These are phyloP conservation scores for Drosophila albomicans DNA, from an alignment of 1,140 invertebrate species.

Conservation along the genomic window DNA sequence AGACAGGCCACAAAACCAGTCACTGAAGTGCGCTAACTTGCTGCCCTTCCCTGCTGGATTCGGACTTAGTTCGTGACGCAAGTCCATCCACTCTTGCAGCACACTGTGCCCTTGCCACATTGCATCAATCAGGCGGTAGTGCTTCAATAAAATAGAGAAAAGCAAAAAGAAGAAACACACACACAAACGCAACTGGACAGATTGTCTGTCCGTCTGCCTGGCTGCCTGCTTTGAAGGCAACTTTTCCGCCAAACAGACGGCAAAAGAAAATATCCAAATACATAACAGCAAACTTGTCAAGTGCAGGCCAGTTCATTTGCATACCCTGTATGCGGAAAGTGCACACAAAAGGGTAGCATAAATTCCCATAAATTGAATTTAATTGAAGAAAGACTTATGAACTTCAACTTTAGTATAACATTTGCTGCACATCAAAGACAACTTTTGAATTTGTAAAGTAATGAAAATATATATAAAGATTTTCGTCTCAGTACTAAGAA, in stretches of 20 bases:
- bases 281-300: conserved; percentile 55
- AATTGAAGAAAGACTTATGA: no score
- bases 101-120: conserved; percentile 55
- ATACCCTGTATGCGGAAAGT: not conserved
- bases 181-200: conserved; percentile 34
- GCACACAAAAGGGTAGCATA: not conserved
- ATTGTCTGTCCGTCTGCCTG: conserved; percentile 33
- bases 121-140: conserved; percentile 58
- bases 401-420: no score
- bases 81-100: conserved; percentile 38
- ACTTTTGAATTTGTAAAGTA: no score
- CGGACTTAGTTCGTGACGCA: conserved; percentile 46
- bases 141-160: conserved; percentile 37
- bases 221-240: conserved; percentile 6
- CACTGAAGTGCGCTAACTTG: conserved; percentile 3
- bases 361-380: no score
- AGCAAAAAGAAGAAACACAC: conserved; percentile 33
- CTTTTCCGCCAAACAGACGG: conserved; percentile 1
- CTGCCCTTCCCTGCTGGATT: not conserved
- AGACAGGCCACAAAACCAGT: conserved; percentile 28
- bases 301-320: conserved; percentile 48
- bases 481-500: no score
- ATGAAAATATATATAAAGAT: no score
- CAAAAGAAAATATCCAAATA: conserved; percentile 50
- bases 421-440: no score